Base-by-base conservation (phyloP, 2,888 invertebrate species). In the Podotricha telesiphe region DNA sequence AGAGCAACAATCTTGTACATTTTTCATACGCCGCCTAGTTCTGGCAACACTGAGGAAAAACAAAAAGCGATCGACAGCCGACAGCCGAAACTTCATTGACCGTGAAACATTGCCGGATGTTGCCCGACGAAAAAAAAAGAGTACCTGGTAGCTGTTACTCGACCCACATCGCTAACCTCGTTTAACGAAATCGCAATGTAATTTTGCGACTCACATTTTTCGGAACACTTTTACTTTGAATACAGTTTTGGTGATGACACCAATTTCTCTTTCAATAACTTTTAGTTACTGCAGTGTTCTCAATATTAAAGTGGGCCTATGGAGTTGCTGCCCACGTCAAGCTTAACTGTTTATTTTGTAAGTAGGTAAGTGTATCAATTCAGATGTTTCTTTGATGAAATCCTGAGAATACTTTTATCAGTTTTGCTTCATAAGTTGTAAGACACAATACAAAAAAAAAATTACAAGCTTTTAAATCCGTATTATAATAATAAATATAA, bases 151-250 rank as follows among this genome's bases (percentile, higher is more conserved):
- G 89, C 93, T 88, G 93, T 92, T 88, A 88, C 86, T 90, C 87
- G 91, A 85, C 92, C 92, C 83, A 93, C 90, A 89, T 91, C 79
- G 72, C 75, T 84, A 87, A 85, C 92, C 93, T 84, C 85, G 91
- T 90, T 91, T 85, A 83, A 89, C 90, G 89, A 92, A 92, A 92
- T 91, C 89, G 92, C 92, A 88, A 91, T 90, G 91, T 89, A 91
- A 91, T 91, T 93, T 93, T 85, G 93, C 92, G 89, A 91, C 84
- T 86, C 78, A 85, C 86, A 88, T 84, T 90, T 89, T 91, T 91
- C 85, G 91, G 90, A 92, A 91, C 92, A 92, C 92, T 92, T 92
- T 93, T 93, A 93, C 92, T 93, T 89, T 78, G 87, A 81, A 87
- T 76, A 76, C 74, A 71, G 73, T 86, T 87, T 86, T 83, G 84